Evolutionary conservation across 2,888 invertebrate species (phyloP).

Genomic region (Sceliomorpha sp.): DNA sequence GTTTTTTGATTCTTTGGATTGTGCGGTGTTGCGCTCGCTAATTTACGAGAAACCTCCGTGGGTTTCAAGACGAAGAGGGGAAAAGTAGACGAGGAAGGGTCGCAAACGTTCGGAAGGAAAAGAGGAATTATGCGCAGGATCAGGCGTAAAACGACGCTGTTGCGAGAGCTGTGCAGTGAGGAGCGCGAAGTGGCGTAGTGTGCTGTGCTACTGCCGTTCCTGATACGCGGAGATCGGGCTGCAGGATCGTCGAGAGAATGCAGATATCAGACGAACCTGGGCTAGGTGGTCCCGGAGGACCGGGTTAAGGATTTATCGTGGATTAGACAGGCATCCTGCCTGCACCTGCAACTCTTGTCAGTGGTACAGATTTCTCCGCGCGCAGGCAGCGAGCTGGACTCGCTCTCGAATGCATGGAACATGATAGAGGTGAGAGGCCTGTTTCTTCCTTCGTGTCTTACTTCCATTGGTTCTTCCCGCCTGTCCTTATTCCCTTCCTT

Average conservation of each 20-base stretch:
- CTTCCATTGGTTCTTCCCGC: too few species aligned
- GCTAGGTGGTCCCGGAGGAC: slow-evolving; percentile 74
- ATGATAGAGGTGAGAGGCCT: slow-evolving; percentile 77
- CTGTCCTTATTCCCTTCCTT: background rate
- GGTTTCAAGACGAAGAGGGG: too few species aligned
- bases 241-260: slow-evolving; percentile 69
- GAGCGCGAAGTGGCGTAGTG: slow-evolving; percentile 56
- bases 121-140: slow-evolving; percentile 50
- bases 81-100: slow-evolving; percentile 26
- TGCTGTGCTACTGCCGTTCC: slow-evolving; percentile 25
- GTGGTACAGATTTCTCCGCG: slow-evolving; percentile 39
- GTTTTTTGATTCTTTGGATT: too few species aligned
- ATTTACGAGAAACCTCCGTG: too few species aligned
- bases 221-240: slow-evolving; percentile 48
- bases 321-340: slow-evolving; percentile 61
- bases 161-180: slow-evolving; percentile 48
- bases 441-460: slow-evolving; percentile 9
- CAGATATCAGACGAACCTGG: slow-evolving; percentile 74
- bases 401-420: slow-evolving; percentile 78
- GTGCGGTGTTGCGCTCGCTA: too few species aligned
- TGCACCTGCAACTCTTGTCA: slow-evolving; percentile 51
- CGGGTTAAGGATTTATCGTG: slow-evolving; percentile 61
- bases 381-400: slow-evolving; percentile 77
- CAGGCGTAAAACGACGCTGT: slow-evolving; percentile 44
- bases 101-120: slow-evolving; percentile 26